Evolutionary conservation across 2,113 vertebrate species (phyloP), one percentile per base, ranked within the genome.

Genomic region (Microtus montanus): DNA sequence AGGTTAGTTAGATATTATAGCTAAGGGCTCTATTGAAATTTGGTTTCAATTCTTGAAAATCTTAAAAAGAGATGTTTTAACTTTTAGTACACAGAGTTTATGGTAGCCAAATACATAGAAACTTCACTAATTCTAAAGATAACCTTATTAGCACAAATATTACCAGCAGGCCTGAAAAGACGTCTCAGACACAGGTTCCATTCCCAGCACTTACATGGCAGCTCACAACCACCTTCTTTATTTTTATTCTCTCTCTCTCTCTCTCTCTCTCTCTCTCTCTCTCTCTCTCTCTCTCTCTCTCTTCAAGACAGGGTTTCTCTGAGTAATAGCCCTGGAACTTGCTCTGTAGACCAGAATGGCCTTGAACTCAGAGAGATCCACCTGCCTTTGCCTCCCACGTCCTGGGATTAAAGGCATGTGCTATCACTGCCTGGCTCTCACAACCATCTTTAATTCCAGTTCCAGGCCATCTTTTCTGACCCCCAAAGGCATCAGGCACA

Each of bases 71-170:
- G 47, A 8, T 47, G 6, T 47, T 47, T 47, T 41, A 89, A 64
- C 47, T 92, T 70, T 94, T 92, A 75, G 86, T 75, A 82, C 35
- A 30, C 20, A 58, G 41, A 77, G 12, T 74, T 86, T 41, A 82
- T 33, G 63, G 61, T 1, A 85, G 41, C 74, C 71, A 92, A 82
- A 75, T 66, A 75, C 17, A 74, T 14, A 79, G 22, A 9, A n/a
- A 35, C 30, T 35, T 68, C 30, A 68, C 30, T 86, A 89, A 38
- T 90, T 94, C 94, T 87, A 35, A 80, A 79, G 38, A 79, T 70
- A 89, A 93, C 84, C n/a, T 71, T 74, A 64, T 82, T 85, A 63
- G 28, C 58, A 75, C 20, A 86, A 84, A 77, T 33, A 49, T 47
- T 52, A 35, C 84, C 24, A 91, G 28, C 47, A 87, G 22, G 12